phyloP scores from a whole-genome alignment of 1,140 invertebrate genomes.

The Armadillidium nasatum region DNA sequence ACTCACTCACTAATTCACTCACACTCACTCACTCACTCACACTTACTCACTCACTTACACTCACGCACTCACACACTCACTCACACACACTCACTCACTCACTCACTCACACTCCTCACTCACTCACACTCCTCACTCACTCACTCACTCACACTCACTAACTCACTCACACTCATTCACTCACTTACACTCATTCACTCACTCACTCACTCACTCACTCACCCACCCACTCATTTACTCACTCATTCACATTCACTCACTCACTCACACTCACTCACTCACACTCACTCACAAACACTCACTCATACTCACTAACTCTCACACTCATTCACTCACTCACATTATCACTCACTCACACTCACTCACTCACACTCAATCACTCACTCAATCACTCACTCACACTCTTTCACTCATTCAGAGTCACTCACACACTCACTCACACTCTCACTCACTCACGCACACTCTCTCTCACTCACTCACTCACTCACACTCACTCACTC shows the following conservation, averaged over 20 bases:
- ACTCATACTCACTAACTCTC: not conserved
- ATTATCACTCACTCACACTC: not conserved
- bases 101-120: too few relatives aligned
- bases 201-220: too few relatives aligned
- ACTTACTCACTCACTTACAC: slow-evolving; percentile 16
- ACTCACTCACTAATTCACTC: too few relatives aligned
- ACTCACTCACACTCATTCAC: slow-evolving; percentile 20
- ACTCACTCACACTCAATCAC: not conserved
- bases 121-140: too few relatives aligned
- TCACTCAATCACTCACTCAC: not conserved
- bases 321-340: not conserved
- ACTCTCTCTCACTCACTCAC: not conserved
- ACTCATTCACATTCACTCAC: too few relatives aligned
- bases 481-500: not conserved
- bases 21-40: slow-evolving; percentile 7
- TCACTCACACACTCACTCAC: not conserved
- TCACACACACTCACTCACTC: slow-evolving; percentile 13
- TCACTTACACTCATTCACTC: too few relatives aligned
- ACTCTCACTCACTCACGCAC: not conserved
- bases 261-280: slow-evolving; percentile 24
- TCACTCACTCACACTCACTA: slow-evolving; percentile 14
- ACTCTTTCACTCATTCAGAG: not conserved
- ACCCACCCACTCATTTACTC: too few relatives aligned
- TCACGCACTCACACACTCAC: not conserved
- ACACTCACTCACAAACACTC: not conserved